These are phyloP conservation scores for Montipora foliosa DNA, from an alignment of 64 coral and sea anemone genomes.

Conservation along the genomic window DNA sequence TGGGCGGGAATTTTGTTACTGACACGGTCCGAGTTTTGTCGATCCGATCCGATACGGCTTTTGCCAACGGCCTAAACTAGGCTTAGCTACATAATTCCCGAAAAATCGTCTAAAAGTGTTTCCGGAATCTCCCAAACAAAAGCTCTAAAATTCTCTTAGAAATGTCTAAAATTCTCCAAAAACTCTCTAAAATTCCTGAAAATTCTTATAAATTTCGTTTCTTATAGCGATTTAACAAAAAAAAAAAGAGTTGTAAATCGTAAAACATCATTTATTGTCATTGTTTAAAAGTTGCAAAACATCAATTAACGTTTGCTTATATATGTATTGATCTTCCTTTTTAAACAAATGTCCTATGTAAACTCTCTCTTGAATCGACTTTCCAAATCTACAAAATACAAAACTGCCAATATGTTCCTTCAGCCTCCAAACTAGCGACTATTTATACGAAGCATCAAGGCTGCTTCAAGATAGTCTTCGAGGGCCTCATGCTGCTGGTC, in stretches of 20 bases:
- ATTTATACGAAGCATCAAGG: conserved; percentile 52
- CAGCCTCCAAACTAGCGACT: not conserved
- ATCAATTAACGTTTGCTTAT: not conserved
- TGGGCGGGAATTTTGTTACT: too few species aligned
- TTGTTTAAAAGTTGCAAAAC: conserved; percentile 13
- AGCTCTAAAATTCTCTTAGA: conserved; percentile 14
- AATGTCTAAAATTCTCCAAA: conserved; percentile 19
- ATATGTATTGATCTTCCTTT: conserved; percentile 5
- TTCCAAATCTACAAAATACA: too few species aligned
- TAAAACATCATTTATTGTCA: not conserved
- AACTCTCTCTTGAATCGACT: conserved; percentile 13
- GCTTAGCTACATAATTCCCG: conserved; percentile 4
- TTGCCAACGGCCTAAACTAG: too few species aligned
- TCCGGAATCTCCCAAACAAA: conserved; percentile 6
- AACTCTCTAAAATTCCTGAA: not conserved
- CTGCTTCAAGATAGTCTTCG: conserved; percentile 41
- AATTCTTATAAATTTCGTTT: conserved; percentile 12
- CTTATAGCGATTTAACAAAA: not conserved
- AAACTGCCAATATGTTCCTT: too few species aligned
- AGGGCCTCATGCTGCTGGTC: conserved; percentile 47
- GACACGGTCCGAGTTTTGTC: too few species aligned
- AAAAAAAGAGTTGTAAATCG: not conserved
- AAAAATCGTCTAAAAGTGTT: not conserved
- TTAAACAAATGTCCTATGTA: not conserved
- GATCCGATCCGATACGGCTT: too few species aligned